phyloP scores from a whole-genome alignment of 2,888 invertebrate genomes.

The Yponomeuta malinellus region DNA sequence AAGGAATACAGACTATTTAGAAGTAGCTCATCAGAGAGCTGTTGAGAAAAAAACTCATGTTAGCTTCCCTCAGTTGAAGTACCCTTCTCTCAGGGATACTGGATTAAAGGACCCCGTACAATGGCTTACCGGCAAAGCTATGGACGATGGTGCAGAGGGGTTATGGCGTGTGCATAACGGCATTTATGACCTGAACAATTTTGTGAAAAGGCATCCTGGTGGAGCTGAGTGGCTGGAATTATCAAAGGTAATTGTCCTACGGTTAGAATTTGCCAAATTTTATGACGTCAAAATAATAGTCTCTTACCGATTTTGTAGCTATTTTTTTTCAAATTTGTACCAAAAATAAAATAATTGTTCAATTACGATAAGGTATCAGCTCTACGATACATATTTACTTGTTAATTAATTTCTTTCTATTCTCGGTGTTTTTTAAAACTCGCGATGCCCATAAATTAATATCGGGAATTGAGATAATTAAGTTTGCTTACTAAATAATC shows the following conservation, averaged over 20 bases:
- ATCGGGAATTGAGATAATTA: background rate
- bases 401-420: too few relatives aligned
- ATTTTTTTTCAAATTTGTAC: too few relatives aligned
- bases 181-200: slow-evolving; percentile 89
- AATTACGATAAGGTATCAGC: too few relatives aligned
- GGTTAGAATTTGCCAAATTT: background rate
- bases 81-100: slow-evolving; percentile 63
- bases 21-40: slow-evolving; percentile 39
- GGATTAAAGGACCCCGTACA: slow-evolving; percentile 45
- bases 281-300: background rate
- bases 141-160: slow-evolving; percentile 83
- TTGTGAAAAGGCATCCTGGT: slow-evolving; percentile 89
- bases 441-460: background rate
- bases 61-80: slow-evolving; percentile 67
- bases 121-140: slow-evolving; percentile 80
- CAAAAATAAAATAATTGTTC: background rate
- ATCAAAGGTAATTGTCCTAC: background rate
- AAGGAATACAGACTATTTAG: slow-evolving; percentile 29
- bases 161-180: slow-evolving; percentile 85
- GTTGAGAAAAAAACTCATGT: slow-evolving; percentile 48
- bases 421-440: too few relatives aligned
- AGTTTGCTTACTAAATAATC: too few relatives aligned
- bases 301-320: background rate
- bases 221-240: slow-evolving; percentile 80
- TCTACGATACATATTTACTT: too few relatives aligned